phyloP scores from a whole-genome alignment of 1,140 invertebrate genomes.

The Pentalonia nigronervosa region DNA sequence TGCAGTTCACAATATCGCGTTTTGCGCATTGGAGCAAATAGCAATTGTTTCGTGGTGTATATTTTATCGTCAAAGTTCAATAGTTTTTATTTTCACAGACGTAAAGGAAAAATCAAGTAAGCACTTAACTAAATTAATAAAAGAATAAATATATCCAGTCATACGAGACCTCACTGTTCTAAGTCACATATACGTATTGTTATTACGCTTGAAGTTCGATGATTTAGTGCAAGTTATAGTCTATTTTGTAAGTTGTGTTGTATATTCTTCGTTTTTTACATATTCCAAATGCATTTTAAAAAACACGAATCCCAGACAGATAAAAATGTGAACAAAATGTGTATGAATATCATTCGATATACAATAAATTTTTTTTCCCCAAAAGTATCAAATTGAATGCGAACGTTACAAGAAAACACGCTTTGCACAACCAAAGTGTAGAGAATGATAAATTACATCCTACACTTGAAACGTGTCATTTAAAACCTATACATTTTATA shows the following conservation, averaged over 20 bases:
- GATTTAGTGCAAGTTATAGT: not conserved
- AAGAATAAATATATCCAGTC: not conserved
- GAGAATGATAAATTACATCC: not conserved
- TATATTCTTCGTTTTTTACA: not conserved
- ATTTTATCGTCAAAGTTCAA: not conserved
- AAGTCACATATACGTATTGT: not conserved
- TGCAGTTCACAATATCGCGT: not conserved
- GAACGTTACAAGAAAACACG: too few relatives aligned
- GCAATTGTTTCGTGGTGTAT: not conserved
- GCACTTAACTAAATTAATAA: constrained; percentile 37
- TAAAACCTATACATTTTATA: not conserved
- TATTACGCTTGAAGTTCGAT: not conserved
- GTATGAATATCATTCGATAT: not conserved
- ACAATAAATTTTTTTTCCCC: not conserved
- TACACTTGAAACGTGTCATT: not conserved
- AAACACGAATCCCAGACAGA: not conserved
- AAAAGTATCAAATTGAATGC: not conserved
- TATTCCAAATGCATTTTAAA: not conserved
- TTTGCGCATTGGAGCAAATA: not conserved
- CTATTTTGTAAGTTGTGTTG: not conserved
- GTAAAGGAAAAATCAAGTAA: not conserved
- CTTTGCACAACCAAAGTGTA: not conserved
- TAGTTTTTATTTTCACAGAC: not conserved
- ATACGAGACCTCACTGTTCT: not conserved
- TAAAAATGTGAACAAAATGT: not conserved